Evolutionary conservation across 1,140 invertebrate species (phyloP).

Genomic region (Bombus polaris): DNA sequence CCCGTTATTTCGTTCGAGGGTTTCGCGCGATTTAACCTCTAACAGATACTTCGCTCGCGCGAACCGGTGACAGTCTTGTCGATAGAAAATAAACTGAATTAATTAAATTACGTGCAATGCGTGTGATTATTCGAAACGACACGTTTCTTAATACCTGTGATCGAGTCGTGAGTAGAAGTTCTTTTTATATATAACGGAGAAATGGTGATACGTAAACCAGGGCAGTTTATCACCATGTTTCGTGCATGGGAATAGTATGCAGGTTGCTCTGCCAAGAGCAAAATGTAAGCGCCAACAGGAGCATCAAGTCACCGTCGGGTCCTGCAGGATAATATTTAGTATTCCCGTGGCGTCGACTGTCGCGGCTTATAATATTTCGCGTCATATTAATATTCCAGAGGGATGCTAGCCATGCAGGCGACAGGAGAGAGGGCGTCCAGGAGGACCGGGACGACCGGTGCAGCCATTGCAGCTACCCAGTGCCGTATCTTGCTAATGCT

Average conservation of each 20-base stretch:
- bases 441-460: constrained; percentile 45
- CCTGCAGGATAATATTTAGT: constrained; percentile 81
- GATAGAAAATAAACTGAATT: background rate
- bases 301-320: constrained; percentile 63
- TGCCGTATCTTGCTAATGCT: constrained; percentile 56
- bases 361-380: constrained; percentile 83
- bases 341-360: constrained; percentile 80
- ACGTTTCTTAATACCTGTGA: background rate
- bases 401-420: constrained; percentile 70
- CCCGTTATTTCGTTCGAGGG: background rate
- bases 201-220: constrained; percentile 29
- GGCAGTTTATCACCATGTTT: constrained; percentile 61
- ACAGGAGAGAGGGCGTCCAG: constrained; percentile 46
- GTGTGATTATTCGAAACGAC: background rate
- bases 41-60: background rate
- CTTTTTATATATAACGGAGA: constrained; percentile 9
- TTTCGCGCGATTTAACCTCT: background rate
- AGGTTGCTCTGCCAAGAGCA: constrained; percentile 56
- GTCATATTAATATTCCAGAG: constrained; percentile 83
- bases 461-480: constrained; percentile 52
- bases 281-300: constrained; percentile 59
- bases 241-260: constrained; percentile 41
- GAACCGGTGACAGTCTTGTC: too few relatives aligned
- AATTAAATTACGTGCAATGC: background rate
- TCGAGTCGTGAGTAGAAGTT: background rate